Percentiles rank a stretch among this genome's conserved stretches.
Conservation (phyloP, 2,113 vertebrate genomes). For the Fukomys damarensis region DNA sequence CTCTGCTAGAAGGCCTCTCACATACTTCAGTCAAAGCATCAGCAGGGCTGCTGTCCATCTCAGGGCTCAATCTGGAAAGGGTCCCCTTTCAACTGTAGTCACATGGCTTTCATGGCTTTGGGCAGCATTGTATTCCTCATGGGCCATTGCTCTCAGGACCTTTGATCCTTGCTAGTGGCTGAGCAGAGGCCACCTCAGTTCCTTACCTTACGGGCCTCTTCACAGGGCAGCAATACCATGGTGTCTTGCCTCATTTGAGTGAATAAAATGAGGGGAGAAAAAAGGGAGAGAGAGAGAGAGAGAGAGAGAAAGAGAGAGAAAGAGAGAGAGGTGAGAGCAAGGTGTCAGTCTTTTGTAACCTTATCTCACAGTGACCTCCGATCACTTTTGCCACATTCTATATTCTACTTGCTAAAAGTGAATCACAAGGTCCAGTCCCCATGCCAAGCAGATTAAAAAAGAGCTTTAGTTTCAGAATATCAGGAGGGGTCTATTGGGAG, state of each 20-base stretch:
- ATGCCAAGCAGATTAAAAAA: background rate
- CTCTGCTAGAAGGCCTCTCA: background rate
- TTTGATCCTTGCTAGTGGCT: background rate
- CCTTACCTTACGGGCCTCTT: background rate
- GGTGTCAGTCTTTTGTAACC: background rate
- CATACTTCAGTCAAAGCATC: fast-evolving
- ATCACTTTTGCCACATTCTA: background rate
- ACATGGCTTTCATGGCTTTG: background rate
- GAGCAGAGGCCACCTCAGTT: background rate
- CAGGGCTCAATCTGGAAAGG: background rate
- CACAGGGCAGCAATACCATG: background rate
- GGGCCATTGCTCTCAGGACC: background rate
- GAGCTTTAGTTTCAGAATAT: background rate
- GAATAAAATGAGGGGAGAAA: background rate
- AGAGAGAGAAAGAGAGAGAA: background rate
- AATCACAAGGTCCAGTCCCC: background rate
- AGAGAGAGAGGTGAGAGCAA: background rate
- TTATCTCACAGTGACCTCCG: background rate
- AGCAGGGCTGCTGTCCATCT: background rate
- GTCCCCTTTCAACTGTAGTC: background rate
- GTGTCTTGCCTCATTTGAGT: background rate
- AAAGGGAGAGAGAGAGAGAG: background rate
- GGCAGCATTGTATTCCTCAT: background rate
- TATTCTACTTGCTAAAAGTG: background rate
- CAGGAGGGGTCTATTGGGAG: background rate